Conservation (phyloP, 1,140 invertebrate genomes). For the Trialeurodes vaporariorum region DNA sequence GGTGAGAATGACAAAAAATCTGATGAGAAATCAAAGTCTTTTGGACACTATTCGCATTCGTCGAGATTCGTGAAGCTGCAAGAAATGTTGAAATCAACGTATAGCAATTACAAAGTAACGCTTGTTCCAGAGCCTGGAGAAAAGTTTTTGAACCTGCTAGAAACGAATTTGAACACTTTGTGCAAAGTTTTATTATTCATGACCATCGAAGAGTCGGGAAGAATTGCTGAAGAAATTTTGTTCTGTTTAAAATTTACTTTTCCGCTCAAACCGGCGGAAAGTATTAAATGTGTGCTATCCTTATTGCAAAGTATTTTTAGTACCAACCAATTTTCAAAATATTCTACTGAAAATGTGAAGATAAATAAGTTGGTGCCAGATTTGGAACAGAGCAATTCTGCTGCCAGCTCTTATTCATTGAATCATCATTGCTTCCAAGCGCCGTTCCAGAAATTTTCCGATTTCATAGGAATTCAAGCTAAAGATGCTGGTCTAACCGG, state of each 20-base stretch:
- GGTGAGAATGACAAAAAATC: slow-evolving; percentile 22
- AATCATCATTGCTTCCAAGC: neutral
- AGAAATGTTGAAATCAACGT: slow-evolving; percentile 57
- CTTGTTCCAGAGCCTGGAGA: slow-evolving; percentile 56
- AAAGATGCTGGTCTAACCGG: neutral
- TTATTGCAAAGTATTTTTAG: slow-evolving; percentile 7
- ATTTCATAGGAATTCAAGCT: neutral
- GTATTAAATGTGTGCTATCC: slow-evolving; percentile 55
- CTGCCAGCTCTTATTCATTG: neutral
- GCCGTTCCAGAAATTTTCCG: neutral
- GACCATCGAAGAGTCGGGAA: slow-evolving; percentile 55
- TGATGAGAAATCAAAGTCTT: slow-evolving; percentile 34
- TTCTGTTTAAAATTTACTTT: slow-evolving; percentile 61
- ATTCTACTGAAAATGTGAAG: neutral
- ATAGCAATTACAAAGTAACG: slow-evolving; percentile 69
- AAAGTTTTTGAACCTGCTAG: slow-evolving; percentile 58
- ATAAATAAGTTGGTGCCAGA: neutral
- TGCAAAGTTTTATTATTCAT: slow-evolving; percentile 65
- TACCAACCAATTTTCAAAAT: neutral
- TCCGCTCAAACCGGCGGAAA: slow-evolving; percentile 50
- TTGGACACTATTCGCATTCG: slow-evolving; percentile 50
- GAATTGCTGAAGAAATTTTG: slow-evolving; percentile 68
- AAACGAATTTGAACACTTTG: slow-evolving; percentile 49
- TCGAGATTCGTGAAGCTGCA: slow-evolving; percentile 68
- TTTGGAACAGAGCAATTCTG: neutral